Conservation (phyloP, 92 coral and sea anemone species). For the Zoanthus sansibaricus region DNA sequence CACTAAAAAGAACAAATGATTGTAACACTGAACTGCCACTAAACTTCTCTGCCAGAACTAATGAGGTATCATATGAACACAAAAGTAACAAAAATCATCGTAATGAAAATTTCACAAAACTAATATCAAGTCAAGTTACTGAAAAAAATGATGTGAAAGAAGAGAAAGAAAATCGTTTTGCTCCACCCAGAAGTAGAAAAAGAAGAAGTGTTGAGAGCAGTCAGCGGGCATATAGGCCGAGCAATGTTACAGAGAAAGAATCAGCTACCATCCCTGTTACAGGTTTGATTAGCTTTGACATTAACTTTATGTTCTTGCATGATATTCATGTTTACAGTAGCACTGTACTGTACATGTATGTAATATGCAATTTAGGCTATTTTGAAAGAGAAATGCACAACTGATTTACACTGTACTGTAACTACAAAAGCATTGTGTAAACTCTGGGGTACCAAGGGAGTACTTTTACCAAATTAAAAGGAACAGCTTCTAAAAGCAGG, state of each 20-base stretch:
- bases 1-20: background rate
- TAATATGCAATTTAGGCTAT: no score
- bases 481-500: no score
- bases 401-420: no score
- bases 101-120: conserved; percentile 18
- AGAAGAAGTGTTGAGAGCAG: conserved; percentile 26
- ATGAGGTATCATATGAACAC: conserved; percentile 25
- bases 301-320: background rate
- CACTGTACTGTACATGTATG: no score
- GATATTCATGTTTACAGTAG: no score
- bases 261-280: background rate
- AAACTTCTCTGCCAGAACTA: conserved; percentile 18
- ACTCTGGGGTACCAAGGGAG: no score
- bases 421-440: no score
- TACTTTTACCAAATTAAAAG: no score
- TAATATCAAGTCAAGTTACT: conserved; percentile 2
- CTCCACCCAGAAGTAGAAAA: conserved; percentile 10
- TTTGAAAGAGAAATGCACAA: no score
- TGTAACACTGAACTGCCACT: background rate
- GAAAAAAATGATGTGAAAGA: background rate
- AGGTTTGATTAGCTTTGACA: conserved; percentile 1
- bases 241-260: background rate
- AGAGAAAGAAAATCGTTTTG: conserved; percentile 41
- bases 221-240: background rate
- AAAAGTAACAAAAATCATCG: background rate